A percentile compares a stretch with the other conserved stretches of the same genome.
Conservation (phyloP, 2,113 vertebrate genomes). For the Ciconia boyciana region DNA sequence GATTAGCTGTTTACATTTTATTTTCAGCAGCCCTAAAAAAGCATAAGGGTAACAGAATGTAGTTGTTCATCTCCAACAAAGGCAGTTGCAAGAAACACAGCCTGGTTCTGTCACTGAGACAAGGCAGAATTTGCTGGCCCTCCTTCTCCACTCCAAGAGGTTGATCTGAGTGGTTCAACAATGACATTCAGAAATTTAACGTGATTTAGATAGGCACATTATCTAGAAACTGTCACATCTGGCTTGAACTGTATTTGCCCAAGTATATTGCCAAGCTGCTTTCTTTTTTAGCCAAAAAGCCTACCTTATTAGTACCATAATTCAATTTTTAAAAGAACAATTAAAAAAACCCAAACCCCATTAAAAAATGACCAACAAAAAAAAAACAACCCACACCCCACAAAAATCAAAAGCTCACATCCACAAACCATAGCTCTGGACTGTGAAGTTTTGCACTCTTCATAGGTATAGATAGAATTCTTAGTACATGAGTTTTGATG, state of each 20-base stretch:
- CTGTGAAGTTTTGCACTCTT: background rate
- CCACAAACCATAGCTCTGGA: background rate
- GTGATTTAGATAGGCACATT: background rate
- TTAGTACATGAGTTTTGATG: background rate
- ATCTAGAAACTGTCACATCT: background rate
- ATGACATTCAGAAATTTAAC: background rate
- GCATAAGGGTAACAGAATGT: background rate
- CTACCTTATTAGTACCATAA: background rate
- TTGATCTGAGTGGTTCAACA: background rate
- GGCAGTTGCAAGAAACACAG: background rate
- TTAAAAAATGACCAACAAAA: background rate
- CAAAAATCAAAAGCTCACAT: background rate
- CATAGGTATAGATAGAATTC: background rate
- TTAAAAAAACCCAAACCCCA: background rate
- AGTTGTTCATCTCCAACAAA: background rate
- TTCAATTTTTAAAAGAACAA: background rate
- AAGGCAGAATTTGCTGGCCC: background rate
- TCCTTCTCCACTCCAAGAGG: background rate
- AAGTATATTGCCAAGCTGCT: background rate
- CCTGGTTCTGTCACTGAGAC: background rate
- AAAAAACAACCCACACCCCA: background rate
- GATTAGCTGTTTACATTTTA: background rate
- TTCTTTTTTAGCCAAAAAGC: background rate
- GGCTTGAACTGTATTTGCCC: background rate
- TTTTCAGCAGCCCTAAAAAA: background rate